These are phyloP conservation scores for Drymonia ruficornis DNA, from an alignment of 2,888 invertebrate genomes.

Conservation along the genomic window DNA sequence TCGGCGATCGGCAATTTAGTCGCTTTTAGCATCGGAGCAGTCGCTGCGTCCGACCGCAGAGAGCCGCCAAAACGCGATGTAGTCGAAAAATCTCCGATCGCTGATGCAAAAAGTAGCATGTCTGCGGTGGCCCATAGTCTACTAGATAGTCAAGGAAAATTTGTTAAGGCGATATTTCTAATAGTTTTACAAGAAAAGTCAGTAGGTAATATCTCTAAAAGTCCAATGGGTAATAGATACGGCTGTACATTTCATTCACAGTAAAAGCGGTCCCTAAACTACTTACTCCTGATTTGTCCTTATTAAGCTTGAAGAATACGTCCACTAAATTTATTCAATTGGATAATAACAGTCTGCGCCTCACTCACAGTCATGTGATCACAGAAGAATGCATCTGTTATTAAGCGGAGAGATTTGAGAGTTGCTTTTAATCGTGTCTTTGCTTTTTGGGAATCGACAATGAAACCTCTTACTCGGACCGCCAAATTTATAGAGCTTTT, in stretches of 20 bases:
- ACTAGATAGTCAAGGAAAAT: too few species aligned
- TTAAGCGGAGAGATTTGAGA: conserved; percentile 5
- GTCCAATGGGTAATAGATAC: background rate
- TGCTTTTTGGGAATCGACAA: too few species aligned
- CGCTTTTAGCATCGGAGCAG: too few species aligned
- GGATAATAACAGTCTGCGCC: conserved; percentile 56
- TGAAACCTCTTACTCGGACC: too few species aligned
- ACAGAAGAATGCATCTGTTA: conserved; percentile 12
- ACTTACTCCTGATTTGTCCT: conserved; percentile 44
- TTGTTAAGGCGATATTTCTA: background rate
- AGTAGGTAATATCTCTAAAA: background rate
- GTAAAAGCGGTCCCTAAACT: conserved; percentile 15
- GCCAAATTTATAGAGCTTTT: too few species aligned
- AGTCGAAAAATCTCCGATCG: too few species aligned
- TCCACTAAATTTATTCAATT: conserved; percentile 62
- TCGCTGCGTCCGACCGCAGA: too few species aligned
- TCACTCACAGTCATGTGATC: conserved; percentile 35
- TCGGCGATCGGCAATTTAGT: too few species aligned
- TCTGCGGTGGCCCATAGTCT: too few species aligned
- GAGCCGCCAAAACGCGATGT: too few species aligned
- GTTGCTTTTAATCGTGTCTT: background rate
- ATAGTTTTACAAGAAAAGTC: background rate
- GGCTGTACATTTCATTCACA: background rate
- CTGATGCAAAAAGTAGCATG: too few species aligned
- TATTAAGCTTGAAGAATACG: conserved; percentile 46